Evolutionary conservation across 2,113 vertebrate genomes (phyloP).

Genomic region (Brachypodius melanocephalos): DNA sequence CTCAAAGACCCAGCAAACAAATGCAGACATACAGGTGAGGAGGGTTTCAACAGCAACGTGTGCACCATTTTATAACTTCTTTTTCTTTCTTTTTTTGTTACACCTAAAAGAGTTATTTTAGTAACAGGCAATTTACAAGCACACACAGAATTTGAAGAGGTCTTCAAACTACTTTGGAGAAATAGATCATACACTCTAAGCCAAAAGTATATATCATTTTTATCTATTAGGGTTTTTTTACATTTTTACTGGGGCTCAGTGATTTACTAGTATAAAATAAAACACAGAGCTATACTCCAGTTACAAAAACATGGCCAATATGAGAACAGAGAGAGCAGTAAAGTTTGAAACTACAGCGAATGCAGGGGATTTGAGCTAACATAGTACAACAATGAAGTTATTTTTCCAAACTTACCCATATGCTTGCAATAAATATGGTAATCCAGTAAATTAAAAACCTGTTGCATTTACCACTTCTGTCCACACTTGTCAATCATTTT

Average conservation of each 20-base stretch:
- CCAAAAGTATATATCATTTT: background rate
- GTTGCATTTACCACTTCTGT: background rate
- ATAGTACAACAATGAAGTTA: background rate
- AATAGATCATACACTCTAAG: background rate
- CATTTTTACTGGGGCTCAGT: background rate
- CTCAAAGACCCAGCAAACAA: background rate
- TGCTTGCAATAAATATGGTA: background rate
- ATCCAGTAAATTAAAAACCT: slow-evolving; percentile 8
- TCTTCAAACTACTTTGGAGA: slow-evolving; percentile 16
- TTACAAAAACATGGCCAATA: background rate
- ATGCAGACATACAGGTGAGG: background rate
- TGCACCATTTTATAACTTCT: background rate
- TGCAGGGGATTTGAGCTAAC: background rate
- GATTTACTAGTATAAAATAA: background rate
- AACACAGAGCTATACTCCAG: background rate
- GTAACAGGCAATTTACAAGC: background rate
- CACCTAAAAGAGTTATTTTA: background rate
- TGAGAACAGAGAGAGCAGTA: background rate
- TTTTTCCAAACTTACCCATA: background rate
- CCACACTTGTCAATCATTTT: background rate
- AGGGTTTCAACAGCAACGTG: background rate
- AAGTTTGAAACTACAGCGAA: background rate
- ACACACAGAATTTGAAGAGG: background rate
- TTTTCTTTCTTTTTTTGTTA: background rate
- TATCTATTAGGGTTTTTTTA: background rate